A percentile compares a stretch with the other conserved stretches of the same genome.
Evolutionary conservation across 2,113 vertebrate species (phyloP).

Genomic region (Candoia aspera): DNA sequence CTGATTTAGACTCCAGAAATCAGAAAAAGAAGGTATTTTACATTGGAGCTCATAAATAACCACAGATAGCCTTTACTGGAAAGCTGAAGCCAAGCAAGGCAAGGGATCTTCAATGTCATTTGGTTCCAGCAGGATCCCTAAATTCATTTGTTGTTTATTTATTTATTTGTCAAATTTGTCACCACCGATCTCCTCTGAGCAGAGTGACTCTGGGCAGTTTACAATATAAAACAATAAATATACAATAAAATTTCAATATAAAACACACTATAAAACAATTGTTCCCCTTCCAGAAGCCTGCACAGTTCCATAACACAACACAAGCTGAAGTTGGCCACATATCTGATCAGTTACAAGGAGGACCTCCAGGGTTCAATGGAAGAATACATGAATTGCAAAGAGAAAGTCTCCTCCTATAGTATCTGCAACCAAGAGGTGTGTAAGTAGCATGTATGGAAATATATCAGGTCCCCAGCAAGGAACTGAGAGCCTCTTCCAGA

Average conservation of each 20-base stretch:
- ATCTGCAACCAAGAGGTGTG: not conserved
- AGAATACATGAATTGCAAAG: not conserved
- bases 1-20: conserved; percentile 35
- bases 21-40: conserved; percentile 11
- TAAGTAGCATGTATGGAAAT: not conserved
- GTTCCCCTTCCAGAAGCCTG: not conserved
- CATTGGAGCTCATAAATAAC: conserved; percentile 23
- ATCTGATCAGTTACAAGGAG: not conserved
- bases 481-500: no score
- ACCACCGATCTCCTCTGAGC: no score
- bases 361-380: not conserved
- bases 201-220: no score
- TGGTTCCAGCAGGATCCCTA: not conserved
- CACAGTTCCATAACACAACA: not conserved
- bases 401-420: not conserved
- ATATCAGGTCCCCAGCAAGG: not conserved
- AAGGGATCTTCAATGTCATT: not conserved
- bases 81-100: not conserved
- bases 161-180: no score
- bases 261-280: no score
- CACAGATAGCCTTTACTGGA: conserved; percentile 26
- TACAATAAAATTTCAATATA: no score
- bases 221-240: no score
- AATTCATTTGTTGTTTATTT: not conserved
- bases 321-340: not conserved